Percentiles rank a stretch among this genome's conserved stretches.
Conservation (phyloP, 2,888 invertebrate species). For the Athripsodes cinereus region DNA sequence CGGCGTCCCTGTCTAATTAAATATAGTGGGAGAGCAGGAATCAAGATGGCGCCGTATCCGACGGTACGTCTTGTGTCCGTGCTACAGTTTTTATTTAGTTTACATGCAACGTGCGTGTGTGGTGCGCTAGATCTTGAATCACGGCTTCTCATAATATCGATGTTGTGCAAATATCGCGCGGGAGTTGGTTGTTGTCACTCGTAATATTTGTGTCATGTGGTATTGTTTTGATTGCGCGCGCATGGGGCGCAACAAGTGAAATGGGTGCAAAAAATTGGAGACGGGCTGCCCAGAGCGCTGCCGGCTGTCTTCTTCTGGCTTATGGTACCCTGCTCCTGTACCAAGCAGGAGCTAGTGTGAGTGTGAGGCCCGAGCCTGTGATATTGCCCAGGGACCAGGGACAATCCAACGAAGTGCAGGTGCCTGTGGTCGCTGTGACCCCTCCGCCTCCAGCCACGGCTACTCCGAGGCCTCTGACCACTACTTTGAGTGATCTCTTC, state of each 20-base stretch:
- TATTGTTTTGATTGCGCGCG: constrained; percentile 18
- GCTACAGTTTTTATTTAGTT: constrained; percentile 22
- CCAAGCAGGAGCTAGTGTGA: constrained; percentile 48
- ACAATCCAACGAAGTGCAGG: constrained; percentile 45
- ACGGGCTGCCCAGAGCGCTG: constrained; percentile 40
- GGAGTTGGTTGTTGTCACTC: constrained; percentile 8
- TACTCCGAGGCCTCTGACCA: constrained; percentile 50
- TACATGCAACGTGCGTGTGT: constrained; percentile 16
- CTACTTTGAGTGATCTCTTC: constrained; percentile 80
- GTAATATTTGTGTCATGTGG: constrained; percentile 15
- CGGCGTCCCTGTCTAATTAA: constrained; percentile 17
- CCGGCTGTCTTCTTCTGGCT: constrained; percentile 47
- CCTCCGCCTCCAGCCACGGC: constrained; percentile 40
- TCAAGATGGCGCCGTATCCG: constrained; percentile 19
- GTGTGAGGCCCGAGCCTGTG: constrained; percentile 42
- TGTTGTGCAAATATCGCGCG: constrained; percentile 15
- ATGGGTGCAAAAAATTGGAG: constrained; percentile 45
- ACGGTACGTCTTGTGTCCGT: constrained; percentile 12
- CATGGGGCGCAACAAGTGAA: constrained; percentile 34
- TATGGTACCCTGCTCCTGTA: constrained; percentile 58
- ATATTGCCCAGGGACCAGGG: constrained; percentile 42
- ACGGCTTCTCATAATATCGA: constrained; percentile 6
- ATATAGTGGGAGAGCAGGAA: constrained; percentile 14
- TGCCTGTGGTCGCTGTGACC: constrained; percentile 32
- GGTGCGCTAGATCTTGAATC: constrained; percentile 5